Base-by-base conservation (phyloP, 2,888 invertebrate species). In the Eilema depressum region DNA sequence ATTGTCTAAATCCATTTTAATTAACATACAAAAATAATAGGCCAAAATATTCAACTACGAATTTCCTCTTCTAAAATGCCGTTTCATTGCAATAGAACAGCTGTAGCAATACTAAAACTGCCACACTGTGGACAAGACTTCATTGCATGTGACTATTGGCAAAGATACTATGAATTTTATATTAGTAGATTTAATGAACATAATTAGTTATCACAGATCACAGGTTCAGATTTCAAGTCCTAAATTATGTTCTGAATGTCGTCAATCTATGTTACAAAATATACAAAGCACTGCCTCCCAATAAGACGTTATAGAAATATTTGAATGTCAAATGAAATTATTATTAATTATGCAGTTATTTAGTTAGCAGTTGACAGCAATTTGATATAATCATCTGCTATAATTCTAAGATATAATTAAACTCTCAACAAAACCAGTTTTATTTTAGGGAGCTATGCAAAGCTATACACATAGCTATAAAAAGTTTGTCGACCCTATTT, bases 401-500 rank as follows among this genome's bases (percentile, higher is more conserved):
- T n/a, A n/a, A 53, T 53, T 47, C 47, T 20, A 47, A 47, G 7
- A 5, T 53, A 53, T 53, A n/a, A 53, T 53, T 5, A 47, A 41
- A 47, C 47, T 47, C 47, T 20, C 20, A 20, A 20, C 53, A 8
- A 47, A 53, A 53, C 53, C 53, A n/a, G 53, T 17, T 66, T 47
- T 63, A 63, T 61, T 66, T 73, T 73, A 75, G 65, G 57, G 63
- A 69, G 60, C 69, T 73, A 82, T 73, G 14, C 62, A 60, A 28
- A 68, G 61, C 28, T 65, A 65, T 47, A 65, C 5, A 67, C n/a
- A n/a, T n/a, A n/a, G n/a, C n/a, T 83, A 76, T 80, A 78, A 79
- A 80, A 80, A 83, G 81, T 83, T 71, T 78, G 83, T 81, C 81
- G 80, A 81, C 83, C 83, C 82, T 82, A 83, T 78, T 77, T 81